Evolutionary conservation across 2,113 vertebrate genomes (phyloP).

Genomic region (Astur gentilis): DNA sequence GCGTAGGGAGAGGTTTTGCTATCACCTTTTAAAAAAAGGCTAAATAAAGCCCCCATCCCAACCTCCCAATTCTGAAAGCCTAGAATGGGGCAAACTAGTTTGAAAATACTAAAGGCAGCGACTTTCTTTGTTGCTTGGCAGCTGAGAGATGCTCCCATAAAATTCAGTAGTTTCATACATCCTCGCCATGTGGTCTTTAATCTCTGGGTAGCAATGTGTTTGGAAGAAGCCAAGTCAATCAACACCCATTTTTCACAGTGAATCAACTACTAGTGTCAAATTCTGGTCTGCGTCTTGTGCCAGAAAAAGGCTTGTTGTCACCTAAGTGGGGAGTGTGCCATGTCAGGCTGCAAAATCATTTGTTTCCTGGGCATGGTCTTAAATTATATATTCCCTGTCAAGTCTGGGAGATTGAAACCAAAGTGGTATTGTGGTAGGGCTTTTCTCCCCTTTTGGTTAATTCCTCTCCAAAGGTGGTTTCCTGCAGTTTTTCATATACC

Average conservation of each 20-base stretch:
- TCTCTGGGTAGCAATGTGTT: background rate
- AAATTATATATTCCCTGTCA: background rate
- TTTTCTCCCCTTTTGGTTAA: background rate
- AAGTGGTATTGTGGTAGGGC: background rate
- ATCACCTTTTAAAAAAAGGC: background rate
- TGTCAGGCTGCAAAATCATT: background rate
- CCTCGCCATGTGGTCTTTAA: background rate
- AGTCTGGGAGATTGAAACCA: background rate
- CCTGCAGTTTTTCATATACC: background rate
- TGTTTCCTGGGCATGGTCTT: background rate
- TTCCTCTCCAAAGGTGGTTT: background rate
- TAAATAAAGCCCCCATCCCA: background rate
- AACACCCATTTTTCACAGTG: conserved; percentile 27
- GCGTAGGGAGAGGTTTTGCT: background rate
- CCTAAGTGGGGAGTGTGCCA: background rate
- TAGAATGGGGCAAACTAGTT: background rate
- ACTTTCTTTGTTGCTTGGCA: background rate
- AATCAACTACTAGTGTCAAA: background rate
- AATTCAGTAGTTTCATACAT: background rate
- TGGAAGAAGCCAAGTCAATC: conserved; percentile 41
- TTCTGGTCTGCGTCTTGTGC: background rate
- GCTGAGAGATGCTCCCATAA: background rate
- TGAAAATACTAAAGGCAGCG: background rate
- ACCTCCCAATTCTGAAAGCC: background rate
- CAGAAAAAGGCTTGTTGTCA: background rate